Evolutionary conservation across 2,888 invertebrate genomes (phyloP), one percentile per base, ranked within the genome.

Genomic region (Ditylenchus weischeri): DNA sequence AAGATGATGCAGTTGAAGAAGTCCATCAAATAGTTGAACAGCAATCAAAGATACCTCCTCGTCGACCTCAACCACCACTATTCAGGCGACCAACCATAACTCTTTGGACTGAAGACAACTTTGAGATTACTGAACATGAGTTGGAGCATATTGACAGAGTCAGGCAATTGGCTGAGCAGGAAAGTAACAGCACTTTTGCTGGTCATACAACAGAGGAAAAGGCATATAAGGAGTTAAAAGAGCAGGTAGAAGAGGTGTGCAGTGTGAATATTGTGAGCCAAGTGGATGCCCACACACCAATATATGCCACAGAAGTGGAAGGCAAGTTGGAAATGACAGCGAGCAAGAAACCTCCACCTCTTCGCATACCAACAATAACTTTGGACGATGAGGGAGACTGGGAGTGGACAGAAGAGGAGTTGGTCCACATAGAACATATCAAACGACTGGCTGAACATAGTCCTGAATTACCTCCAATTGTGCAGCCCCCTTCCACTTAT

Each of bases 131-230:
- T 54, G 23, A 54, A 18, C 43, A 79, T 47, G 79, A 78, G 64
- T 51, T 77, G 62, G 76, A 70, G 50, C 76, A 78, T 47, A 79
- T 76, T 49, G 70, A 58, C 43, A 47, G 64, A 23, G 60, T 72
- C 29, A 49, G 49, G 57, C 57, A 62, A 49, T 43, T 69, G 64
- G 72, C 74, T 13, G 69, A 71, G 38, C 59, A 66, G 13, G 43
- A 43, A 15, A 43, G 43, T 43, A 43, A 2, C 13, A 43, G 8
- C 43, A 8, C 13, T 15, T 43, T 43, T 43, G 43, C 43, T 43
- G 43, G 15, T 43, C 1, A 10, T 8, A 15, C 15, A 15, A 1
- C 8, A 43, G 43, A 43, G 15, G 43, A 6, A 43, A 43, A 43
- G 1, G 43, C 3, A 29, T 4, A 4, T 5, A 5, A 29, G 29